Evolutionary conservation across 2,797 vertebrate genomes (phyloP).

Genomic region (Rhynchotus rufescens): DNA sequence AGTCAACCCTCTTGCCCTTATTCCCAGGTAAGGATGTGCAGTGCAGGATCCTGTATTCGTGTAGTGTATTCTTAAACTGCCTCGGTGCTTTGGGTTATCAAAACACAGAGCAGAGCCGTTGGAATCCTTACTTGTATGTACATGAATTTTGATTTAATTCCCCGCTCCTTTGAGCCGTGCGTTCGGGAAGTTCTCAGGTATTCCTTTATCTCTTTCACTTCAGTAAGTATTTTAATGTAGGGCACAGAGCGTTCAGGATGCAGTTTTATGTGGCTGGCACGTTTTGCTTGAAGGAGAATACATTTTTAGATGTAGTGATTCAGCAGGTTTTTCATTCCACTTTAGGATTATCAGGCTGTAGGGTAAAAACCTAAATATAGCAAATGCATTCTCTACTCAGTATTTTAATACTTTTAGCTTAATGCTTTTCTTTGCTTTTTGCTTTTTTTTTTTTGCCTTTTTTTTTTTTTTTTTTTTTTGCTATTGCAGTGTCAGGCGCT

Average conservation of each 20-base stretch:
- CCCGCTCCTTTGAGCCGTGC: not conserved
- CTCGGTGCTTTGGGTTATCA: not conserved
- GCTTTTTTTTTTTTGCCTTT: not conserved
- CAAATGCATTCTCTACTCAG: not conserved
- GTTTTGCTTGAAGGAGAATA: conserved; percentile 5
- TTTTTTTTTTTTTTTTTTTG: not conserved
- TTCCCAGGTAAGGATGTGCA: not conserved
- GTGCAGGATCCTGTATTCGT: rapidly evolving
- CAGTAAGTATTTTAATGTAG: not conserved
- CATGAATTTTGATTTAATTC: conserved; percentile 4
- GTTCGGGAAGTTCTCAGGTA: not conserved
- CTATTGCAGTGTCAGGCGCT: not conserved
- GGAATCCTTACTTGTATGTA: not conserved
- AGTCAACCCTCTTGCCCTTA: not conserved
- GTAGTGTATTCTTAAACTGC: not conserved
- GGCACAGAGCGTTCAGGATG: not conserved
- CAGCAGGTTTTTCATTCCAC: conserved; percentile 43
- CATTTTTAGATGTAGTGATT: conserved; percentile 30
- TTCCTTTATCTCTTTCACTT: not conserved
- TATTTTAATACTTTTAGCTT: conserved; percentile 2
- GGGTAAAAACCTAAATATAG: conserved; percentile 47
- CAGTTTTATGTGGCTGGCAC: not conserved
- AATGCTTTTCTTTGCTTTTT: not conserved
- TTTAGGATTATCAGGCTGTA: conserved; percentile 13
- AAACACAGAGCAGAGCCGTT: not conserved